Evolutionary conservation across 2,113 vertebrate genomes (phyloP), one percentile per base, ranked within the genome.

Genomic region (Petromus typicus): DNA sequence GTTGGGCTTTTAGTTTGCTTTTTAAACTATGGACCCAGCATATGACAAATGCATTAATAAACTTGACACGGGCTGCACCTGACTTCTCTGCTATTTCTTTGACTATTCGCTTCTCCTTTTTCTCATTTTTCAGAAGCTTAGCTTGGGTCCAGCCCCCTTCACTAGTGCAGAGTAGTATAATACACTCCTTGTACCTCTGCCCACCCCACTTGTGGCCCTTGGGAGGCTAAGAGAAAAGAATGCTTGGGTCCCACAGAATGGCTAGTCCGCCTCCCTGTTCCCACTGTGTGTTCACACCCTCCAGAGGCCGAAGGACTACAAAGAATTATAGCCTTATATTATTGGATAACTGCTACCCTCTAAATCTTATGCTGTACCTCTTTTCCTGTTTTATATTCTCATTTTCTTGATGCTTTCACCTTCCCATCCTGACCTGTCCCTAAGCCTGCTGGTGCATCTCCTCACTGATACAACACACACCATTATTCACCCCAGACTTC

Each of bases 31-130:
- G 7, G 69, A 80, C 32, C 43, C 48, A 75, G 54, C 20, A 87
- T 89, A 93, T 27, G 85, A 93, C 79, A 95, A 80, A 57, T 45
- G 16, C 73, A 80, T 90, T 92, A 89, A 93, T 86, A 96, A 81
- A 85, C 30, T 56, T 87, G 83, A 89, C 25, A 5, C 84, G 25
- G 34, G 4, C 30, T 59, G 40, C 34, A 14, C 54, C 43, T 76
- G 79, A 85, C 48, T 81, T 95, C 63, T 17, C 57, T 18, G 40
- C 56, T 88, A 59, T 93, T 96, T 61, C 16, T 89, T 79, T n/a
- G 25, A 32, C 57, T 83, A 48, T 92, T 96, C 95, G 48, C 61
- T 79, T 95, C n/a, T 82, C 56, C 27, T 22, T 78, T 75, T 80
- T 40, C 64, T 83, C 45, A 82, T 81, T n/a, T n/a, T n/a, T n/a